Evolutionary conservation across 37 sponge, comb jelly and placozoan genomes (phyloP), one percentile per base, ranked within the genome.

Genomic region (Oopsacas minuta): DNA sequence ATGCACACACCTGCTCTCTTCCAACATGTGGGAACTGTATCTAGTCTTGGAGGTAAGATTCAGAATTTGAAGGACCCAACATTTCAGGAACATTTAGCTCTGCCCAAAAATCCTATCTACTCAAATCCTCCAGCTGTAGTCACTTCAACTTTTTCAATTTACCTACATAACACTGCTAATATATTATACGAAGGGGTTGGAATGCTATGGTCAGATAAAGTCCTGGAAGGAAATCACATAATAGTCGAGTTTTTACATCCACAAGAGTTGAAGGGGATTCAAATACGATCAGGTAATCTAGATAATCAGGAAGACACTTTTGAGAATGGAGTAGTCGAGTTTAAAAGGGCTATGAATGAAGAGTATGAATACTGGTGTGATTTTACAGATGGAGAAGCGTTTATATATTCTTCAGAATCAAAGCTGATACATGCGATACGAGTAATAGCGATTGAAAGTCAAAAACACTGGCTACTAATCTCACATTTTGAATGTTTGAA

Each of bases 1-100:
- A 10, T 5, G 1, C 28, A 61, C 30, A 25, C 17, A 32, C 22
- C 75, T 25, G 22, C 75, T n/a, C 75, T 61, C 7, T 61, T 61
- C 75, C 75, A 61, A 61, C 75, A 61, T 34, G 28, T 61, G 75
- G 75, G 75, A 61, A 61, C 75, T 61, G 7, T 61, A 20, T 61
- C 75, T n/a, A 61, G 75, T 61, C 28, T 61, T 7, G 28, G 28
- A 3, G 75, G 75, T 3, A n/a, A 61, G 1, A 61, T 12, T 25
- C 20, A 61, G 1, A 3, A 61, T 3, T 3, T 61, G 28, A 61
- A 61, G 30, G 75, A 61, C 28, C 7, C 75, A 32, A 10, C 5
- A 10, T 61, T 61, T 61, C 22, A 61, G 22, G 75, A 61, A 20
- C 17, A 7, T 25, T 5, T 25, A 10, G 22, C 20, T 20, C 75